Conservation (phyloP, 1,140 invertebrate species). For the Araneus ventricosus region DNA sequence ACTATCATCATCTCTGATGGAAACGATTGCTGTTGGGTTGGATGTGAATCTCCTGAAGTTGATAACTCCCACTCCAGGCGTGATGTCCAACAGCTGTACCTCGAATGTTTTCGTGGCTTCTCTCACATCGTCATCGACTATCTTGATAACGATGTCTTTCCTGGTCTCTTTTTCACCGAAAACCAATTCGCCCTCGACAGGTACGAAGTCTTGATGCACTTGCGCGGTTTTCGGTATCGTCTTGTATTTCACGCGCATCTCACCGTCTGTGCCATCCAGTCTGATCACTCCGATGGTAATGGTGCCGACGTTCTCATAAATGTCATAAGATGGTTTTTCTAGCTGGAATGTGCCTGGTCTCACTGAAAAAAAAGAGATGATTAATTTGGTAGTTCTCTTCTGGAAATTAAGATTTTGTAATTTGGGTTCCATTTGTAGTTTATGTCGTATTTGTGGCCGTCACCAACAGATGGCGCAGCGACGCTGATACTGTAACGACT, state of each 20-base stretch:
- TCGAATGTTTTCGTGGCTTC: background rate
- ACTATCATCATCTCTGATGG: slow-evolving; percentile 51
- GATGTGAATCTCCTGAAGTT: background rate
- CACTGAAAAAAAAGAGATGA: slow-evolving; percentile 21
- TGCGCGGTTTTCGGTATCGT: slow-evolving; percentile 84
- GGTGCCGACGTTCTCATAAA: slow-evolving; percentile 83
- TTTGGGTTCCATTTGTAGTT: no score
- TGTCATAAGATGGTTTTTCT: slow-evolving; percentile 83
- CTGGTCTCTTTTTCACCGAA: slow-evolving; percentile 83
- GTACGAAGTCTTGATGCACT: slow-evolving; percentile 82
- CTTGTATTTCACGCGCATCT: slow-evolving; percentile 82
- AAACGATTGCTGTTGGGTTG: background rate
- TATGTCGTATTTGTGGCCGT: no score
- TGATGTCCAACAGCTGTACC: slow-evolving; percentile 16
- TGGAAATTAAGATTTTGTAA: no score
- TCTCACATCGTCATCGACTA: slow-evolving; percentile 82
- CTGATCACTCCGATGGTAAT: slow-evolving; percentile 82
- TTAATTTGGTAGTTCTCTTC: no score
- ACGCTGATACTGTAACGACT: no score
- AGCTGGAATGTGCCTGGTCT: slow-evolving; percentile 83
- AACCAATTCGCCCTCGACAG: slow-evolving; percentile 81
- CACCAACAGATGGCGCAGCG: no score
- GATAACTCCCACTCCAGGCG: background rate
- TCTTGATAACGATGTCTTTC: slow-evolving; percentile 83
- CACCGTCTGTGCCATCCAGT: slow-evolving; percentile 83